Evolutionary conservation across 2,888 invertebrate species (phyloP), one percentile per base, ranked within the genome.

Genomic region (Chloroclystis v-ata): DNA sequence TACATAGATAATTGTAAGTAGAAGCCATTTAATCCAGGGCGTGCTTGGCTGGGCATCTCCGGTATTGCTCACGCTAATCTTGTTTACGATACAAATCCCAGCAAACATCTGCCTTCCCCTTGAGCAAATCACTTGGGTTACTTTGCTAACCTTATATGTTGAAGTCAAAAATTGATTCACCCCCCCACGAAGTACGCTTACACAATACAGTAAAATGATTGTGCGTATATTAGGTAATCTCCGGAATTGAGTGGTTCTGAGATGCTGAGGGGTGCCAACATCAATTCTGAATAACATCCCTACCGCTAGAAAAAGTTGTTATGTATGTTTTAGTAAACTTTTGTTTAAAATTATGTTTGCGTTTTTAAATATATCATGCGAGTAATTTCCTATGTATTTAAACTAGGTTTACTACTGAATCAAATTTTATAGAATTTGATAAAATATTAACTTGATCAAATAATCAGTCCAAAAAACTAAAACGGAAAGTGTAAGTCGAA

Each of bases 41-140:
- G 63, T 66, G 63, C 69, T 62, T 65, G 58, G 57, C 59, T 54
- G 49, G 59, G 60, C 58, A 58, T 61, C 59, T 60, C 58, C 56
- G 63, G 65, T 61, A 63, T 61, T 65, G 64, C 69, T 66, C 66
- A 60, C 67, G 61, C 61, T 73, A 76, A 77, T 76, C 74, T 76
- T 73, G 67, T 78, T 72, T 74, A 72, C 70, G 67, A 69, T 69
- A 73, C 65, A 71, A 72, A 78, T 72, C 69, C 67, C 59, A 55
- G 53, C 63, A 69, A 75, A 71, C 71, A 35, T 14, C 11, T 11
- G 10, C 20, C 35, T 35, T 33, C 10, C 16, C 10, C 7, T 11
- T 16, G 20, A 9, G 10, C 20, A 33, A 33, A 33, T 33, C 33
- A 24, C 7, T 72, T 73, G 69, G 12, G 10, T 71, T 65, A 43